Base-by-base conservation (phyloP, 1,140 invertebrate species). In the Neoseiulus cucumeris region DNA sequence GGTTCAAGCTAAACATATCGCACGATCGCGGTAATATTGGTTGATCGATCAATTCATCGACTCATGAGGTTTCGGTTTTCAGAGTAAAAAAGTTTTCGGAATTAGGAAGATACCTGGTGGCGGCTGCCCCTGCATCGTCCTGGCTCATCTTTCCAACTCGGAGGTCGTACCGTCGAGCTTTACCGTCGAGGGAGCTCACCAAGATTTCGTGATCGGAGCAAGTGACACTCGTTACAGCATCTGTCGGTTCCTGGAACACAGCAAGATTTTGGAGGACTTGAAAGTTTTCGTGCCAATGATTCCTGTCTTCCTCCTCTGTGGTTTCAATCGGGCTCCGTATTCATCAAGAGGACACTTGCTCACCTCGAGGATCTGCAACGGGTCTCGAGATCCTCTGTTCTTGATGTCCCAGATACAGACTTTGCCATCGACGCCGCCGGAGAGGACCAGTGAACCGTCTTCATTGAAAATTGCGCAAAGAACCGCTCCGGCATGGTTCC, bases 381-480 rank as follows among this genome's bases (percentile, higher is more conserved):
- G 86, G 65, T 87, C 84, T 9, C 65, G 44, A 59, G 82, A 77
- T 42, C 79, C 81, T 69, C 82, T 81, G 28, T 85, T 83, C 66
- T 84, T 79, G 29, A 83, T 77, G 75, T 98, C 94, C 90, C 90
- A 98, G 72, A 84, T 84, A 78, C 86, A 85, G 1, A 95, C 85
- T 0, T 84, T 84, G 73, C 93, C 91, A 74, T 98, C 94, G 42
- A 90, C 79, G 25, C 89, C 90, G 4, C 91, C 93, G 64, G 92
- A 95, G 12, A 95, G 72, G 1, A 85, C 85, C 70, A 96, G 81
- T 5, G 86, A 83, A 0, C 91, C 94, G 74, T 96, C 89, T 78
- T 97, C 92, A 77, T 96, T 97, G 73, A 89, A 96, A 71, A 82
- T 79, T 0, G 97, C 86, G 75, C 87, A 87, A 66, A 86, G 91